Evolutionary conservation across 2,113 vertebrate species (phyloP).

Genomic region (Delphinapterus leucas): DNA sequence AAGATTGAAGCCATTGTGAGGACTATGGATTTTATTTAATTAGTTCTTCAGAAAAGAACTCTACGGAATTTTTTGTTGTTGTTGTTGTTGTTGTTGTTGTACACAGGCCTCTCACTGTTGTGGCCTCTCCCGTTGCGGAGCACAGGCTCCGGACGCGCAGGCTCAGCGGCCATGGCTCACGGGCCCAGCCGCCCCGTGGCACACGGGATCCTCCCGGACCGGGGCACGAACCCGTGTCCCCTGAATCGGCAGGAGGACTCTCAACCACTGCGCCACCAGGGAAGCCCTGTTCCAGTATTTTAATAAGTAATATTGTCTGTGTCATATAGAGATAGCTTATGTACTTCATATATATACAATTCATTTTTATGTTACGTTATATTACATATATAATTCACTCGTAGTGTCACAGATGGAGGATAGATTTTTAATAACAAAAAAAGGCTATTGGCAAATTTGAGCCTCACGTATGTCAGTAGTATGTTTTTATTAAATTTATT

Average conservation of each 20-base stretch:
- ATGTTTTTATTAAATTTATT: background rate
- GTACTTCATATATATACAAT: background rate
- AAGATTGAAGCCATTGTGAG: background rate
- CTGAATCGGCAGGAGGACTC: rapidly evolving
- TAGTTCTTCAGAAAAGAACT: background rate
- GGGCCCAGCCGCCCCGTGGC: too few relatives aligned
- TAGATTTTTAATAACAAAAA: conserved; percentile 13
- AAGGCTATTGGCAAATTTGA: background rate
- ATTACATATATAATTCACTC: background rate
- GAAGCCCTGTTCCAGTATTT: background rate
- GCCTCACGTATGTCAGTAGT: background rate
- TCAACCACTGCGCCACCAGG: too few relatives aligned
- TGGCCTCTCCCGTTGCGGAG: too few relatives aligned
- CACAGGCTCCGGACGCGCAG: too few relatives aligned
- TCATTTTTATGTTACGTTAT: background rate
- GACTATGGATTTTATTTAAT: background rate
- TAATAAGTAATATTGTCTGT: background rate
- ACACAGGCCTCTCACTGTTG: rapidly evolving
- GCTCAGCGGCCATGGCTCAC: too few relatives aligned
- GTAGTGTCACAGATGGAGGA: background rate
- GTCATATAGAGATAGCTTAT: background rate
- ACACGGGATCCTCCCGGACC: too few relatives aligned
- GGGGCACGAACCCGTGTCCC: too few relatives aligned
- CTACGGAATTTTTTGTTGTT: background rate
- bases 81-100: too few relatives aligned